Conservation (phyloP, 2,888 invertebrate genomes). For the Volucella zonaria region DNA sequence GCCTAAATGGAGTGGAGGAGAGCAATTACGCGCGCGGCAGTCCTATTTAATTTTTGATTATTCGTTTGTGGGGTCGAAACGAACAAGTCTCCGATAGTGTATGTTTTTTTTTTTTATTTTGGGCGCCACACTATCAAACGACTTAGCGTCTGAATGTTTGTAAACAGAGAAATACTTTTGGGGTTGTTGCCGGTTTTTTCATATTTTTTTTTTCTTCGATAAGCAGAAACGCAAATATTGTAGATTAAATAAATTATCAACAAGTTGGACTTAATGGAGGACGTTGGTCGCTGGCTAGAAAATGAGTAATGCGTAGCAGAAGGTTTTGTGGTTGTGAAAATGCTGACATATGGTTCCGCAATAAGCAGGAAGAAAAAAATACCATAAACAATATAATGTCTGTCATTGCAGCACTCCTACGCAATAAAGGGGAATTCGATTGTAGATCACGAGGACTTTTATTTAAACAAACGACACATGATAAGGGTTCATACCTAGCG, state of each 20-base stretch:
- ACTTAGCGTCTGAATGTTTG: slow-evolving; percentile 54
- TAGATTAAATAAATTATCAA: slow-evolving; percentile 66
- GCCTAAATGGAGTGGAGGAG: slow-evolving; percentile 17
- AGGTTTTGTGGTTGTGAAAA: slow-evolving; percentile 1
- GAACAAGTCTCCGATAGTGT: slow-evolving; percentile 5
- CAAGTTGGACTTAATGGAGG: slow-evolving; percentile 54
- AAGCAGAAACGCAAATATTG: slow-evolving; percentile 50
- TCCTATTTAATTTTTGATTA: slow-evolving; percentile 65
- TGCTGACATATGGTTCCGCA: slow-evolving; percentile 31
- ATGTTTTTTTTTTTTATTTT: slow-evolving; percentile 21
- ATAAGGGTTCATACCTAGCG: too few species aligned
- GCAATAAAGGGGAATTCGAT: background rate
- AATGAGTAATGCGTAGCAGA: slow-evolving; percentile 25
- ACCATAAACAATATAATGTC: background rate
- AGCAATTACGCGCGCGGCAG: slow-evolving; percentile 57
- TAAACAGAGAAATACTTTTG: slow-evolving; percentile 36
- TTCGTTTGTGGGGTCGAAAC: slow-evolving; percentile 42
- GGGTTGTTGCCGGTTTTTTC: slow-evolving; percentile 40
- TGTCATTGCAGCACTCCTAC: background rate
- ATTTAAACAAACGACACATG: too few species aligned
- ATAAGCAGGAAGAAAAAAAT: background rate
- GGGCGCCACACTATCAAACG: slow-evolving; percentile 51
- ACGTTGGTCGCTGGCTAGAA: slow-evolving; percentile 44
- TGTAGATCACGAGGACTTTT: too few species aligned
- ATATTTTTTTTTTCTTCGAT: slow-evolving; percentile 22